Evolutionary conservation across 2,113 vertebrate genomes (phyloP), one percentile per base, ranked within the genome.

Genomic region (Toxotes chatareus): DNA sequence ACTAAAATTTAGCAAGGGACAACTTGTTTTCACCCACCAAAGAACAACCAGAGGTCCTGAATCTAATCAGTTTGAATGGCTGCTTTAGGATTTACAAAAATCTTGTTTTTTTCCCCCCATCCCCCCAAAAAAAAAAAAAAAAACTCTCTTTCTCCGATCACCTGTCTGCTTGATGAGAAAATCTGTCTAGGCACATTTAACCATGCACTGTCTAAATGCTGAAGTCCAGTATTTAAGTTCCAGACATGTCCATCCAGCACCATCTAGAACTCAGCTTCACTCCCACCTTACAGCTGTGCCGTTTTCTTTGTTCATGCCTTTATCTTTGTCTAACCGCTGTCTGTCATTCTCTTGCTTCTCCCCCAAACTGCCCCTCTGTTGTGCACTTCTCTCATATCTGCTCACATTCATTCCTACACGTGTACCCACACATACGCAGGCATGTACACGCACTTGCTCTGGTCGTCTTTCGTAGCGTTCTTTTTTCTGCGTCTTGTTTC

Each of bases 211-310:
- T 76, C 63, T 64, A 73, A 74, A 83, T 73, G 62, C 55, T 38
- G 7, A 44, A 72, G 60, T 86, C 61, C 62, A 59, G 32, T 72
- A 27, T 72, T 74, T 74, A 56, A 57, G 73, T 68, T 79, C n/a
- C 46, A 79, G 34, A 59, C 10, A 2, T 17, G 36, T 68, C 16
- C 34, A 38, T 80, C 56, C 51, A 51, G 23, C 46, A 42, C 27
- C 56, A 80, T 80, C 56, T 49, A 38, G 9, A 85, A 65, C 31
- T 31, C 21, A 60, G 60, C 13, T 67, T 71, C 63, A 79, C 78
- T 73, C 77, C 66, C 32, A 69, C 69, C 55, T 73, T 55, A 67
- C 36, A 69, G 61, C 71, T 86, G 78, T 72, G 55, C 68, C 9
- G 69, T 61, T 82, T 40, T 53, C 21, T 89, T 69, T 70, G 21